These are phyloP conservation scores for Oscheius onirici DNA, from an alignment of 2,888 invertebrate genomes.

Conservation along the genomic window DNA sequence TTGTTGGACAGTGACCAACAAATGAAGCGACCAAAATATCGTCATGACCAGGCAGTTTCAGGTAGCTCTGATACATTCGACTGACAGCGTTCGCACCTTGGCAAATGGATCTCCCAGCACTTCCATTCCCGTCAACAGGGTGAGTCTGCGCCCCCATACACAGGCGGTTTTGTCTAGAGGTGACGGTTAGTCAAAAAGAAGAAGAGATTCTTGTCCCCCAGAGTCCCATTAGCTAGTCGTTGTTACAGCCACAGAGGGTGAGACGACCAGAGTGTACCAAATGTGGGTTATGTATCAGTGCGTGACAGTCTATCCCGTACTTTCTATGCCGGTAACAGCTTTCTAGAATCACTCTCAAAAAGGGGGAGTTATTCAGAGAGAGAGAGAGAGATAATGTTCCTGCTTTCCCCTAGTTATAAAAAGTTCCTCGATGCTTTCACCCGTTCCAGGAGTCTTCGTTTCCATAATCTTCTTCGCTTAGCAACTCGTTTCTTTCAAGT, in stretches of 20 bases:
- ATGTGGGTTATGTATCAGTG: constrained; percentile 31
- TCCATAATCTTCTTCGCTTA: constrained; percentile 28
- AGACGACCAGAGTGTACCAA: constrained; percentile 29
- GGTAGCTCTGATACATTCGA: constrained; percentile 49
- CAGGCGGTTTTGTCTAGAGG: constrained; percentile 6
- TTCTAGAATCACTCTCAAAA: neutral
- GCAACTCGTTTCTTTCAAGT: constrained; percentile 31
- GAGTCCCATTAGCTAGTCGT: constrained; percentile 22
- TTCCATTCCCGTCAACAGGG: constrained; percentile 20
- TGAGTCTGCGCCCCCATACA: constrained; percentile 14
- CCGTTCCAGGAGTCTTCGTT: constrained; percentile 27
- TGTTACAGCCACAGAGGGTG: constrained; percentile 23
- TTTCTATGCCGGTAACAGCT: neutral
- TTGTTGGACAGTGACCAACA: neutral
- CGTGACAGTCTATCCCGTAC: constrained; percentile 18
- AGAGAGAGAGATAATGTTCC: neutral
- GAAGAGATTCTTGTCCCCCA: constrained; percentile 5
- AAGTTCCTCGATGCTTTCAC: constrained; percentile 17
- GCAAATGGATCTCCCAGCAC: constrained; percentile 32
- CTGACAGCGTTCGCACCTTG: constrained; percentile 31
- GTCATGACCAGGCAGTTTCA: constrained; percentile 20
- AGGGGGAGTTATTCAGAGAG: neutral
- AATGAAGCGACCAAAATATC: neutral
- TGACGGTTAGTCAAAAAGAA: neutral
- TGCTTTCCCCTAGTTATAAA: constrained; percentile 1